phyloP scores from a whole-genome alignment of 2,113 vertebrate species.

The Atrichornis clamosus region DNA sequence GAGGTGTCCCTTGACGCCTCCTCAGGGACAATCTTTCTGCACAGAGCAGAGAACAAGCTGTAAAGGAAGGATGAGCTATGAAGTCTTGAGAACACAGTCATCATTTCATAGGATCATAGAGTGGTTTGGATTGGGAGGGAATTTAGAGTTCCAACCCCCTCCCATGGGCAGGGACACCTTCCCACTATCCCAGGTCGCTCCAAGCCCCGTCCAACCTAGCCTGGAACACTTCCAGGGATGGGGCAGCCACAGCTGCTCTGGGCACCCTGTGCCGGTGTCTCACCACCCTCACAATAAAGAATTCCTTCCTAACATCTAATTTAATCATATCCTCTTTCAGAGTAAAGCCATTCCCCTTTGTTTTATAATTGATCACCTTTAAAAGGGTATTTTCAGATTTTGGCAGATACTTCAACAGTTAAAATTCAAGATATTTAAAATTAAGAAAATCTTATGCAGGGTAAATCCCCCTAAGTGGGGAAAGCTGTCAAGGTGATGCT shows the following conservation, averaged over 20 bases:
- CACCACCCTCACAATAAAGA: rapidly evolving
- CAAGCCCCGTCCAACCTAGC: not conserved
- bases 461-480: not conserved
- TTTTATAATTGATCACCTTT: not conserved
- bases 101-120: not conserved
- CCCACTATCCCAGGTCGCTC: not conserved
- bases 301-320: not conserved
- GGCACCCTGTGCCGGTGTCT: not conserved
- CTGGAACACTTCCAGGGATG: not conserved
- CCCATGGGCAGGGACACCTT: not conserved
- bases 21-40: not conserved
- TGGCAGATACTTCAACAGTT: not conserved
- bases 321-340: not conserved
- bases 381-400: not conserved
- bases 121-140: not conserved
- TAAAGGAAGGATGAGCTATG: rapidly evolving
- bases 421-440: not conserved
- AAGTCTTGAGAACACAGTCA: no score
- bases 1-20: not conserved
- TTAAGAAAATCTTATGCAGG: not conserved
- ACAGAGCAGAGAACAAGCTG: not conserved
- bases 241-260: not conserved
- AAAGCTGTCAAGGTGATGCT: not conserved
- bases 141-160: not conserved
- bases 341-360: not conserved